Conservation (phyloP, 2,113 vertebrate genomes). For the Brachypteracias leptosomus region DNA sequence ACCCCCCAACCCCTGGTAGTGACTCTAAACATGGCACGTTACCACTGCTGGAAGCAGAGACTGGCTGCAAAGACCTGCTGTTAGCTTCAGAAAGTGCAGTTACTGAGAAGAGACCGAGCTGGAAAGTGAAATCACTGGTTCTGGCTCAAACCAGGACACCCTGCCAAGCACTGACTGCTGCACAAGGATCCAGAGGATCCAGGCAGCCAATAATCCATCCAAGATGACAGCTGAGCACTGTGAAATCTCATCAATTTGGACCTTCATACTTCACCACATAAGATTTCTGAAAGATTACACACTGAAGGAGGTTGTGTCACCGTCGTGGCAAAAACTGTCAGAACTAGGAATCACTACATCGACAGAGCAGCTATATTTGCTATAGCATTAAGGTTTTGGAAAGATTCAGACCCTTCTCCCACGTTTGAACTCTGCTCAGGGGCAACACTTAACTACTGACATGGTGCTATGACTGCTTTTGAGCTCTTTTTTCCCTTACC, state of each 20-base stretch:
- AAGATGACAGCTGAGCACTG: background rate
- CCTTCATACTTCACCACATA: rapidly evolving
- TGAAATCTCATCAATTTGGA: background rate
- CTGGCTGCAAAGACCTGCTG: background rate
- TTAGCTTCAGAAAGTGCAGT: background rate
- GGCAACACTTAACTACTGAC: background rate
- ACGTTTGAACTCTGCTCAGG: background rate
- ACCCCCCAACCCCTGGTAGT: background rate
- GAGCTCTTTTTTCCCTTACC: background rate
- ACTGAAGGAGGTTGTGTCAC: background rate
- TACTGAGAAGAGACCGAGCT: background rate
- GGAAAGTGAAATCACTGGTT: background rate
- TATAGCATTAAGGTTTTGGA: rapidly evolving
- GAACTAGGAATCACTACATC: background rate
- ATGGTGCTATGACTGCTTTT: rapidly evolving
- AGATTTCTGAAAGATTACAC: background rate
- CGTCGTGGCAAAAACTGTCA: rapidly evolving
- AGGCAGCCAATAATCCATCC: background rate
- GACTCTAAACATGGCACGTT: background rate
- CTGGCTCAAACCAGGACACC: background rate
- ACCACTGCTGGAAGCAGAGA: background rate
- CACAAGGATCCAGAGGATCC: rapidly evolving
- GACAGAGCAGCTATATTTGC: rapidly evolving
- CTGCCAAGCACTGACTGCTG: background rate
- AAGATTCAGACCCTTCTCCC: background rate